Percentiles rank a stretch among this genome's conserved stretches.
Evolutionary conservation across 2,113 vertebrate species (phyloP).

Genomic region (Ifrita kowaldi): DNA sequence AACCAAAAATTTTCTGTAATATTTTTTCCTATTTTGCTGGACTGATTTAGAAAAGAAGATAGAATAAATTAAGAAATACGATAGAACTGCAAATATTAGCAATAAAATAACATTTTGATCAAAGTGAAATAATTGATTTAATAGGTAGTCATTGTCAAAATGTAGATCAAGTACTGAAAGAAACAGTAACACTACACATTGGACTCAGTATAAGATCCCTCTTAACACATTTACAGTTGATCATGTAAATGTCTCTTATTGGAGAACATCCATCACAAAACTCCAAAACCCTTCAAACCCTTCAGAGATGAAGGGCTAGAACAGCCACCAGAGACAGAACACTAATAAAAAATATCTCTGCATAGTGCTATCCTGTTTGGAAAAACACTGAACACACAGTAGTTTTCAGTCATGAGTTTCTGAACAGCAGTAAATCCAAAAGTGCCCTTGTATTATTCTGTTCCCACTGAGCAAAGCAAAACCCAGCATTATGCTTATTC

Average conservation of each 20-base stretch:
- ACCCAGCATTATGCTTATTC: not conserved
- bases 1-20: not conserved
- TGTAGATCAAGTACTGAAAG: not conserved
- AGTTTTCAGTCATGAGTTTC: not conserved
- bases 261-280: not conserved
- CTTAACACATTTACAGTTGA: not conserved
- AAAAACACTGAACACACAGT: not conserved
- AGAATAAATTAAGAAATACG: not conserved
- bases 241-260: not conserved
- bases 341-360: not conserved
- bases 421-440: not conserved
- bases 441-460: not conserved
- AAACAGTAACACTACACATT: not conserved
- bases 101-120: not conserved
- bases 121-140: not conserved
- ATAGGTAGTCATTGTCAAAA: not conserved
- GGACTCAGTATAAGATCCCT: not conserved
- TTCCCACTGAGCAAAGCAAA: not conserved
- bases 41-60: not conserved
- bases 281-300: not conserved
- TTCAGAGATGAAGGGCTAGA: not conserved
- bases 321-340: not conserved
- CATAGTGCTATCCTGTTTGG: not conserved
- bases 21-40: not conserved
- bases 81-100: not conserved